Conservation (phyloP, 2,888 invertebrate species). For the Arctia plantaginis region DNA sequence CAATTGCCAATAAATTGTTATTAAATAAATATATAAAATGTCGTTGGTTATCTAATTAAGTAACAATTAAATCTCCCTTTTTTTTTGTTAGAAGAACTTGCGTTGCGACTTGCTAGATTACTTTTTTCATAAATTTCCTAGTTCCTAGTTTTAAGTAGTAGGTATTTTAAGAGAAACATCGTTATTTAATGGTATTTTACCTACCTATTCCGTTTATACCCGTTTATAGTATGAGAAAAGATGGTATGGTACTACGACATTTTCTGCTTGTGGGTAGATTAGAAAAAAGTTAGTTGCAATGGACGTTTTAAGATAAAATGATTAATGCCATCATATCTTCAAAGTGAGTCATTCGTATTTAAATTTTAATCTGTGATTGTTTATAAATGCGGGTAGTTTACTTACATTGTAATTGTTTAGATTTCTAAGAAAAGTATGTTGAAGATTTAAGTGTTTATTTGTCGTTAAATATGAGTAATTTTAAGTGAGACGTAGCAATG, state of each 20-base stretch:
- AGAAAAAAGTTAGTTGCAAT: constrained; percentile 32
- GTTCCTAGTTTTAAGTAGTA: background rate
- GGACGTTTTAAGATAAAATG: constrained; percentile 9
- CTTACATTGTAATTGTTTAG: constrained; percentile 30
- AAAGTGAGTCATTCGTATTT: constrained; percentile 43
- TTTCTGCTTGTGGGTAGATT: background rate
- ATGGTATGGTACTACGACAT: background rate
- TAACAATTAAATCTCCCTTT: background rate
- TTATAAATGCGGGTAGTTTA: constrained; percentile 46
- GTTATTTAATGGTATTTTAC: background rate
- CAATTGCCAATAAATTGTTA: background rate
- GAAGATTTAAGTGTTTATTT: constrained; percentile 32
- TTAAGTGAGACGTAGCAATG: constrained; percentile 27
- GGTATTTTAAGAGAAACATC: no score
- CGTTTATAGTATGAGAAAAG: no score
- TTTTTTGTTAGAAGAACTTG: background rate
- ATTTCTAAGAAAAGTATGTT: constrained; percentile 26
- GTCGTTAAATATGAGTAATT: constrained; percentile 31
- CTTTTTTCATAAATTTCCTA: background rate
- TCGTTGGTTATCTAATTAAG: background rate
- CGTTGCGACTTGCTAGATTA: background rate
- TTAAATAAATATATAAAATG: background rate
- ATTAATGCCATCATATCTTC: constrained; percentile 38
- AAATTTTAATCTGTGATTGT: constrained; percentile 47
- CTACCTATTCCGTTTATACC: background rate